Base-by-base conservation (phyloP, 1,140 invertebrate species). In the Campoletis sonorensis region DNA sequence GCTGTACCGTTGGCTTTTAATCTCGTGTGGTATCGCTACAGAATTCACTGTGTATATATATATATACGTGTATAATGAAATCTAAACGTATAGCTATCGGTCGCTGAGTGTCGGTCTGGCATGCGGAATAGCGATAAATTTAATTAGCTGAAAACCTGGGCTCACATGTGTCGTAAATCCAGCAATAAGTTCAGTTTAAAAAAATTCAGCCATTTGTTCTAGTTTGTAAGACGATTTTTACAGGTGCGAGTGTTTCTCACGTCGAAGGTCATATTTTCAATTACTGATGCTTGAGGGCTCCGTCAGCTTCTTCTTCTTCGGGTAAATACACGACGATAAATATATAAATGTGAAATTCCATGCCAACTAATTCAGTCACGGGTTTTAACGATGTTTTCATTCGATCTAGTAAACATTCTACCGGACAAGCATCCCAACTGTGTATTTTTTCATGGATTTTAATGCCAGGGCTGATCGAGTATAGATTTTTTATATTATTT, bases 231-330 rank as follows among this genome's bases (percentile, higher is more conserved):
- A 73, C 76, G 54, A 68, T 75, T 79, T 80, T 54, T 64, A 79
- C 64, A 37, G 54, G 49, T 23, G 37, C 16, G 27, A 11, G 40
- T 18, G 8, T 4, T 61, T 18, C 5, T 26, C 73, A 18, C 54
- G 51, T 73, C 33, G 54, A 68, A 77, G 26, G 67, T 82, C 81
- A 75, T 82, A 82, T 79, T 82, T 82, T 73, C 79, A 79, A 82
- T 82, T 82, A 58, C 75, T 33, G 30, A 33, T n/a, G 37, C 64
- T 49, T 45, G 37, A 30, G 77, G 33, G 49, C 27, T 68, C 13
- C 18, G 64, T 79, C 77, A 54, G 70, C 64, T 18, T 54, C 64
- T 18, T 54, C 18, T 16, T 64, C 61, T 13, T 4, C 61, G 23
- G 8, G 23, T 64, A n/a, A 27, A 64, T 64, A 64, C 61, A 23